Conservation (phyloP, 2,797 vertebrate species). For the Lutjanus argentimaculatus region DNA sequence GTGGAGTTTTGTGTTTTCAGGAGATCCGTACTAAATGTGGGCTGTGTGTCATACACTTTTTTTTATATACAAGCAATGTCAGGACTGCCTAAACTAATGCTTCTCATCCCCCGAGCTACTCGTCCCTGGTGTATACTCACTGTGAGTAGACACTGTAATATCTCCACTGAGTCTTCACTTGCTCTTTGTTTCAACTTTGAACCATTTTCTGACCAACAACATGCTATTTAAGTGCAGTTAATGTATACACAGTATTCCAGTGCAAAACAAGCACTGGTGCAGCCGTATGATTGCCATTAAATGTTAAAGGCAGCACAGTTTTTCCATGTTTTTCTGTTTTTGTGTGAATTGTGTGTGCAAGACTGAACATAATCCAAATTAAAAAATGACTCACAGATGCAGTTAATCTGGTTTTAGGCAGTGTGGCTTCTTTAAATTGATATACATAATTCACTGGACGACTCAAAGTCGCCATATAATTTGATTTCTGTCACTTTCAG, state of each 20-base stretch:
- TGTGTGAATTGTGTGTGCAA: not conserved
- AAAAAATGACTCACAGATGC: conserved; percentile 29
- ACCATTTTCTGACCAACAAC: conserved; percentile 9
- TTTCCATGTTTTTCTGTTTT: not conserved
- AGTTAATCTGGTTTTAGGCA: conserved; percentile 45
- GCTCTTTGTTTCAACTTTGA: conserved; percentile 13
- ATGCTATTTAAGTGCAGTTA: not conserved
- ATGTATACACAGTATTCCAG: not conserved
- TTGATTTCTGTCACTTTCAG: conserved; percentile 50
- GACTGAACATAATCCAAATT: conserved; percentile 32
- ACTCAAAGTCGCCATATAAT: conserved; percentile 36
- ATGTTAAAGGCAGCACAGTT: conserved; percentile 13
- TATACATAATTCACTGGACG: conserved; percentile 41
- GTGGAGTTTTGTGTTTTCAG: conserved; percentile 4
- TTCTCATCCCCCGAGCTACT: conserved; percentile 1
- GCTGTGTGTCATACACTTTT: not conserved
- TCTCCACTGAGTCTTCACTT: conserved; percentile 10
- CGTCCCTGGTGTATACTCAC: conserved; percentile 1
- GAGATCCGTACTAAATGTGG: conserved; percentile 5
- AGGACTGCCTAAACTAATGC: conserved; percentile 27
- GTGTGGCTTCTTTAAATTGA: conserved; percentile 34
- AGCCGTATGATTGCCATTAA: conserved; percentile 11
- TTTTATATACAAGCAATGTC: conserved; percentile 16
- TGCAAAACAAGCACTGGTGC: not conserved
- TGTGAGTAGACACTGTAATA: not conserved